phyloP scores from a whole-genome alignment of 2,113 vertebrate species.

The Oenanthe oenanthe region DNA sequence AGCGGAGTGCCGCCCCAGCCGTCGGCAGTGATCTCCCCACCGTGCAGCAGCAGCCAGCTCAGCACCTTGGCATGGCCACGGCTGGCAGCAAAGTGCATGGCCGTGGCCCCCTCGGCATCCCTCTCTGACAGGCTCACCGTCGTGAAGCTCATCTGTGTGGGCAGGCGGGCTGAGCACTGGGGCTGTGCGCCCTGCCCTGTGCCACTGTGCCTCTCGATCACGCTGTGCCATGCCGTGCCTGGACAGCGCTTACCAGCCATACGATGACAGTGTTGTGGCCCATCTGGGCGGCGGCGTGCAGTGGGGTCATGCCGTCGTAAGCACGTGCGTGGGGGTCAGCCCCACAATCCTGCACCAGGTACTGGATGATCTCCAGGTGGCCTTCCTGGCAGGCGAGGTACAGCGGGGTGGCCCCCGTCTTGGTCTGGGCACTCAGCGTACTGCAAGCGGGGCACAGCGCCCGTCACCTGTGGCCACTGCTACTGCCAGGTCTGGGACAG shows the following conservation, averaged over 20 bases:
- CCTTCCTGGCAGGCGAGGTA: conserved; percentile 99
- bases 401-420: conserved; percentile 97
- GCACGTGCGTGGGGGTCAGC: conserved; percentile 86
- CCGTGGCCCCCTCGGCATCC: conserved; percentile 89
- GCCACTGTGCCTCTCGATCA: rapidly evolving
- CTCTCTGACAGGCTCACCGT: conserved; percentile 85
- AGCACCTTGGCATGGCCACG: conserved; percentile 94
- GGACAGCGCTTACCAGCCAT: conserved; percentile 87
- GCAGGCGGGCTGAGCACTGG: background rate
- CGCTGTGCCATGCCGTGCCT: rapidly evolving
- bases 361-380: conserved; percentile 93
- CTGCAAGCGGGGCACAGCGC: conserved; percentile 63
- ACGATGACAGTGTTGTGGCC: conserved; percentile 94
- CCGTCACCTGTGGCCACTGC: background rate
- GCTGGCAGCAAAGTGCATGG: conserved; percentile 96
- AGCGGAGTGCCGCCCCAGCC: conserved; percentile 91
- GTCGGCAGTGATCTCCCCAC: conserved; percentile 89
- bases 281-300: conserved; percentile 97
- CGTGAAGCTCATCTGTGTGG: conserved; percentile 87
- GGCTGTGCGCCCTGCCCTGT: rapidly evolving
- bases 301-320: conserved; percentile 92
- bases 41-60: conserved; percentile 96
- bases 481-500: rapidly evolving
- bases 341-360: conserved; percentile 92
- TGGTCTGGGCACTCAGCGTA: conserved; percentile 91